A percentile compares a stretch with the other conserved stretches of the same genome.
phyloP scores from a whole-genome alignment of 2,888 invertebrate species.

The Trachelus tabidus region DNA sequence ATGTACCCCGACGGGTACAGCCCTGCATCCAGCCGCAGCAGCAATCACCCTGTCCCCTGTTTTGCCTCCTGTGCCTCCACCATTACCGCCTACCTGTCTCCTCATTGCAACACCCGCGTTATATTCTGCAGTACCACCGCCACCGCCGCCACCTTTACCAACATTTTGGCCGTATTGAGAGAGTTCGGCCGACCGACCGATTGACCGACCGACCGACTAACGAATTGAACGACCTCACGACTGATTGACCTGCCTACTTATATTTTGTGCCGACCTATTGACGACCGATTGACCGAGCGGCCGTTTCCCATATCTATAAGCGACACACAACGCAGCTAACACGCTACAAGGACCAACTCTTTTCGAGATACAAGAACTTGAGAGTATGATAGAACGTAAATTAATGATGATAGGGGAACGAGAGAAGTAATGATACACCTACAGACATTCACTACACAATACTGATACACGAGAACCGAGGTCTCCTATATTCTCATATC shows the following conservation, averaged over 20 bases:
- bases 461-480: not conserved
- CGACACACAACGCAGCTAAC: not conserved
- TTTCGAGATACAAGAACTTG: not conserved
- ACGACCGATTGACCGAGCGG: not conserved
- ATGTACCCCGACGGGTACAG: constrained; percentile 43
- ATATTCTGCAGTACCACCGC: constrained; percentile 56
- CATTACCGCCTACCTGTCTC: constrained; percentile 58
- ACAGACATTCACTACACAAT: not conserved
- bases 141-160: constrained; percentile 60
- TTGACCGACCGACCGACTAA: not conserved
- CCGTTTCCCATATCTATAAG: not conserved
- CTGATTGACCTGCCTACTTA: not conserved
- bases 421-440: not conserved
- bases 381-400: not conserved
- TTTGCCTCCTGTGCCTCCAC: constrained; percentile 58
- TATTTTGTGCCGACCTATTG: not conserved
- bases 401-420: not conserved
- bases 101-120: constrained; percentile 60
- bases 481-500: not conserved
- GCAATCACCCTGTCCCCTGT: constrained; percentile 65
- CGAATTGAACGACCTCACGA: not conserved
- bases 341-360: not conserved
- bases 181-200: not conserved
- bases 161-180: constrained; percentile 63
- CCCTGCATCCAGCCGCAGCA: constrained; percentile 50